Evolutionary conservation across 1,140 invertebrate species (phyloP).

Genomic region (Drosophila kikkawai): DNA sequence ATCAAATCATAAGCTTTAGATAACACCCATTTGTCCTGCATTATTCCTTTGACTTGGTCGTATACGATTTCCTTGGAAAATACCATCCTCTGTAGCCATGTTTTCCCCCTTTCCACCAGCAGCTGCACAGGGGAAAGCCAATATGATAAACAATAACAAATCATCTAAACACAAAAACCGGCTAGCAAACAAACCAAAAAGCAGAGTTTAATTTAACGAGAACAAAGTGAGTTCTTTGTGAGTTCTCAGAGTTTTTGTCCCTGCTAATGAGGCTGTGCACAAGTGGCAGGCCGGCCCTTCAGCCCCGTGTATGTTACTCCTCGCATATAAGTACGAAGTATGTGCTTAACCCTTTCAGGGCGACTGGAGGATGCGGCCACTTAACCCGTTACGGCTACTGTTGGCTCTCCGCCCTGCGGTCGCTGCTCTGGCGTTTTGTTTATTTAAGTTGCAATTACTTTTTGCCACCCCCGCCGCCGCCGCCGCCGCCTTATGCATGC

Average conservation of each 20-base stretch:
- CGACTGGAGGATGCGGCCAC: constrained; percentile 62
- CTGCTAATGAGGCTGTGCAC: constrained; percentile 70
- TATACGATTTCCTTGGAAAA: background rate
- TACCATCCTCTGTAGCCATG: background rate
- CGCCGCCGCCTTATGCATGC: constrained; percentile 25
- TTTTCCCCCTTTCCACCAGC: background rate
- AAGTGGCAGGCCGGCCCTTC: constrained; percentile 66
- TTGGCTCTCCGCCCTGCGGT: constrained; percentile 55
- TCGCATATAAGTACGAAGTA: background rate
- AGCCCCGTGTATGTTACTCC: constrained; percentile 30
- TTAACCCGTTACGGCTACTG: constrained; percentile 54
- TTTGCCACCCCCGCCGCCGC: constrained; percentile 47
- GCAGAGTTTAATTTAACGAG: constrained; percentile 36
- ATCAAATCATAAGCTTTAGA: background rate
- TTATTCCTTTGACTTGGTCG: background rate
- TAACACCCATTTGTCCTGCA: background rate
- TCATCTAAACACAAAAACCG: constrained; percentile 45
- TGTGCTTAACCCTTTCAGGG: constrained; percentile 43
- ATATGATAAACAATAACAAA: constrained; percentile 62
- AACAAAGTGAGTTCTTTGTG: constrained; percentile 53
- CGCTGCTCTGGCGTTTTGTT: constrained; percentile 61
- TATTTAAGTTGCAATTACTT: constrained; percentile 80
- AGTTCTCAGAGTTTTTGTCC: constrained; percentile 36
- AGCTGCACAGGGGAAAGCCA: background rate
- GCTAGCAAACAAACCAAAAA: constrained; percentile 28